Base-by-base conservation (phyloP, 2,888 invertebrate genomes). In the Pollenia angustigena region DNA sequence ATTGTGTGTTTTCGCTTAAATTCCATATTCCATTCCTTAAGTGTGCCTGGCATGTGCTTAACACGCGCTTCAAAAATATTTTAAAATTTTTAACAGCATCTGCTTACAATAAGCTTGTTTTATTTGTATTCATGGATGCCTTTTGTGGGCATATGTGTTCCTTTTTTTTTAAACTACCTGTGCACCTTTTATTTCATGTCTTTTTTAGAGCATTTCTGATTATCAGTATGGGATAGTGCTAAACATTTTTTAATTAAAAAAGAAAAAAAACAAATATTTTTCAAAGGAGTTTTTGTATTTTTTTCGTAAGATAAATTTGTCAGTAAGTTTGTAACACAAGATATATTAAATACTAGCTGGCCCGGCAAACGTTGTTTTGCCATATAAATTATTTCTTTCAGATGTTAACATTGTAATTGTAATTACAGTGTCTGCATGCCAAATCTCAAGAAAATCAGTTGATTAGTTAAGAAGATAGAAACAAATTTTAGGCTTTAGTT, bases 41-140 rank as follows among this genome's bases (percentile, higher is more conserved):
- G 88, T 85, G 88, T 88, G 91, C 91, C 90, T 90, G 91, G 89
- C 91, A 91, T 91, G 91, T 91, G 91, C 90, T 89, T 89, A 90
- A 91, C 91, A 92, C 91, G 90, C 90, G 91, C 74, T 89, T 90
- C 52, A 54, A 58, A 66, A 74, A 79, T 72, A 75, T 75, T 75
- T 75, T 16, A 66, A 56, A 69, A 12, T 4, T 66, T 60, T 78
- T 12, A 82, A 82, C 82, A 84, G 83, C 86, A 75, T 76, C 85
- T 81, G 75, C 76, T 66, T 60, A 80, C 44, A 56, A 72, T 76
- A 71, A 85, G 78, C 85, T 81, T 62, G 80, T 75, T 80, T 85
- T 74, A 58, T n/a, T n/a, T 18, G 4, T 32, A 23, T 60, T 75
- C 9, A 1, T 52, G 44, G 16, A 14, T 50, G 10, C 18, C 8